Evolutionary conservation across 2,113 vertebrate genomes (phyloP).

Genomic region (Rhipidura dahli): DNA sequence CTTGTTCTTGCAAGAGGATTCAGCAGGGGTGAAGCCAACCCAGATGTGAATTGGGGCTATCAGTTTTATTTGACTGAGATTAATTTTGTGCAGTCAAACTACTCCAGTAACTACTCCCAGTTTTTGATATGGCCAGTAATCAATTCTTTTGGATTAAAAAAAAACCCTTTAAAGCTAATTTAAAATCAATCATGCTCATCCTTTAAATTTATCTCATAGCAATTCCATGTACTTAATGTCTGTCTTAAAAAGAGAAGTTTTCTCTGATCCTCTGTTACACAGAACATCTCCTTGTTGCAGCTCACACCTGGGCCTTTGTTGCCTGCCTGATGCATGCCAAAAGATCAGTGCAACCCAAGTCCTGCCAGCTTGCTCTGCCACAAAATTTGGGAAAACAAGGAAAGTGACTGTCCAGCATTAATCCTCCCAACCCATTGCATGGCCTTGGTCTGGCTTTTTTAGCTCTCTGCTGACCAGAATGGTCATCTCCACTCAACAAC

Average conservation of each 20-base stretch:
- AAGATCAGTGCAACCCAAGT: accelerated
- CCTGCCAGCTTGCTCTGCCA: neutral
- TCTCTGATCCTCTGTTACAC: neutral
- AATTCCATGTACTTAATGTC: neutral
- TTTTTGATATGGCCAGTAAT: neutral
- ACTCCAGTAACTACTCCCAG: neutral
- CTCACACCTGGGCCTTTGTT: neutral
- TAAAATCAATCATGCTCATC: neutral
- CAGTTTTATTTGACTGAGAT: neutral
- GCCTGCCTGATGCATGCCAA: accelerated
- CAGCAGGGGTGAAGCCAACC: neutral
- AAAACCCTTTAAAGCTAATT: neutral
- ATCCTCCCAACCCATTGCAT: neutral
- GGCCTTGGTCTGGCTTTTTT: neutral
- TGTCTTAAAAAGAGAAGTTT: neutral
- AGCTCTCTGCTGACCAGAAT: neutral
- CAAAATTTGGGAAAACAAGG: neutral
- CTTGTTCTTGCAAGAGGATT: neutral
- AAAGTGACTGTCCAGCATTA: neutral
- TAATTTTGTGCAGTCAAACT: neutral
- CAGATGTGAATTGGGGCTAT: neutral
- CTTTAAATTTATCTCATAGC: neutral
- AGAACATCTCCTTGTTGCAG: neutral
- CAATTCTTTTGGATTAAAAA: neutral
- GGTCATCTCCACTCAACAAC: neutral